Evolutionary conservation across 1,140 invertebrate species (phyloP).

Genomic region (Trichogramma pretiosum): DNA sequence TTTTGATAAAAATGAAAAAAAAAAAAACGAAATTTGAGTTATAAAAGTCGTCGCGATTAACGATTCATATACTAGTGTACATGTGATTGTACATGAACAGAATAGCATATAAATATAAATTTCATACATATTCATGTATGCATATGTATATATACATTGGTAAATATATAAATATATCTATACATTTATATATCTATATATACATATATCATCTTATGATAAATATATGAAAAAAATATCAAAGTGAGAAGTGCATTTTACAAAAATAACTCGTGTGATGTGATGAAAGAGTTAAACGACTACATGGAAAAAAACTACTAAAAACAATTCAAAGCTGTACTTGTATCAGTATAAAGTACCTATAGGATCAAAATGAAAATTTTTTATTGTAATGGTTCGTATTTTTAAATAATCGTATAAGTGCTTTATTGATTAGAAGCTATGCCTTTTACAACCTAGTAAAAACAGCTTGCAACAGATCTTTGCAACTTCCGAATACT

Average conservation of each 20-base stretch:
- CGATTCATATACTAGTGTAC: slow-evolving; percentile 8
- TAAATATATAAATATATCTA: slow-evolving; percentile 4
- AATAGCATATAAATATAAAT: slow-evolving; percentile 21
- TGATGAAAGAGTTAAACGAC: background rate
- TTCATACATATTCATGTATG: slow-evolving; percentile 25
- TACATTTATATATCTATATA: slow-evolving; percentile 6
- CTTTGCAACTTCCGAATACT: slow-evolving; percentile 1
- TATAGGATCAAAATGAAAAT: slow-evolving; percentile 7
- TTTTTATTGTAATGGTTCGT: slow-evolving; percentile 8
- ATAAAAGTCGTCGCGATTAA: slow-evolving; percentile 13
- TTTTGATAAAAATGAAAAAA: background rate
- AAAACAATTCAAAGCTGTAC: slow-evolving; percentile 7
- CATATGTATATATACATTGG: slow-evolving; percentile 16
- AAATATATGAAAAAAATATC: slow-evolving; percentile 9
- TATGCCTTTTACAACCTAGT: slow-evolving; percentile 2
- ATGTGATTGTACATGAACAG: slow-evolving; percentile 12
- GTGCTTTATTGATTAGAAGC: background rate
- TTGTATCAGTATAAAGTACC: slow-evolving; percentile 8
- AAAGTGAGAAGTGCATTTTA: slow-evolving; percentile 20
- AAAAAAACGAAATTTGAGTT: slow-evolving; percentile 9
- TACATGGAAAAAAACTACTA: slow-evolving; percentile 4
- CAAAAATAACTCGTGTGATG: slow-evolving; percentile 16
- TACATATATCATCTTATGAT: background rate
- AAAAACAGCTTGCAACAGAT: slow-evolving; percentile 2
- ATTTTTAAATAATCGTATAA: slow-evolving; percentile 7